A percentile compares a stretch with the other conserved stretches of the same genome.
Evolutionary conservation across 2,888 invertebrate genomes (phyloP).

Genomic region (Lepidonotus clava): DNA sequence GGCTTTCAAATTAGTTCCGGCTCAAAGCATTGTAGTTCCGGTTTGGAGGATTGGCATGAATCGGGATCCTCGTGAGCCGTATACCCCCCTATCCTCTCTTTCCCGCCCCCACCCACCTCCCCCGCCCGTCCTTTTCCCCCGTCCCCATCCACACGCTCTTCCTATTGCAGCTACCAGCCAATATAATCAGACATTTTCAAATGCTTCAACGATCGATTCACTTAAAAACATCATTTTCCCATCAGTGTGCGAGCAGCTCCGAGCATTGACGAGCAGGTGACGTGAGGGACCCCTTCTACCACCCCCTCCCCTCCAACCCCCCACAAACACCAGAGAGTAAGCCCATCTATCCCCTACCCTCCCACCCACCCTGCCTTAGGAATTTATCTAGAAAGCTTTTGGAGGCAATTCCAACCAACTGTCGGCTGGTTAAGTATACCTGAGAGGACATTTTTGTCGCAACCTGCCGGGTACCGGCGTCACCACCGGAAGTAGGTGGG

Average conservation of each 20-base stretch:
- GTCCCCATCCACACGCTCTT: too few species aligned
- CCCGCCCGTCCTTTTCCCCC: too few species aligned
- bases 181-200: slow-evolving; percentile 45
- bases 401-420: slow-evolving; percentile 1
- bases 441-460: not conserved
- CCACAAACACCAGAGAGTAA: not conserved
- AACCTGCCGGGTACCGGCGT: not conserved
- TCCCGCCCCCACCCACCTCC: too few species aligned
- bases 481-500: slow-evolving; percentile 13
- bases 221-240: slow-evolving; percentile 44
- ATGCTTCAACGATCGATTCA: slow-evolving; percentile 37
- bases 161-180: not conserved
- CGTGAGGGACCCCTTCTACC: not conserved
- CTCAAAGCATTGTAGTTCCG: too few species aligned
- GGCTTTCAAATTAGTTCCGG: too few species aligned
- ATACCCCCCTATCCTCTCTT: too few species aligned
- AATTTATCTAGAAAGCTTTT: not conserved
- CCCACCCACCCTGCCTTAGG: not conserved
- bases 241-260: not conserved
- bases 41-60: too few species aligned
- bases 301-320: not conserved
- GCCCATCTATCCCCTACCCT: not conserved
- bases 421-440: not conserved
- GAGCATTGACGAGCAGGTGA: slow-evolving; percentile 1
- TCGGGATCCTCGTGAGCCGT: too few species aligned